Conservation (phyloP, 1,140 invertebrate species). For the Portunus trituberculatus region DNA sequence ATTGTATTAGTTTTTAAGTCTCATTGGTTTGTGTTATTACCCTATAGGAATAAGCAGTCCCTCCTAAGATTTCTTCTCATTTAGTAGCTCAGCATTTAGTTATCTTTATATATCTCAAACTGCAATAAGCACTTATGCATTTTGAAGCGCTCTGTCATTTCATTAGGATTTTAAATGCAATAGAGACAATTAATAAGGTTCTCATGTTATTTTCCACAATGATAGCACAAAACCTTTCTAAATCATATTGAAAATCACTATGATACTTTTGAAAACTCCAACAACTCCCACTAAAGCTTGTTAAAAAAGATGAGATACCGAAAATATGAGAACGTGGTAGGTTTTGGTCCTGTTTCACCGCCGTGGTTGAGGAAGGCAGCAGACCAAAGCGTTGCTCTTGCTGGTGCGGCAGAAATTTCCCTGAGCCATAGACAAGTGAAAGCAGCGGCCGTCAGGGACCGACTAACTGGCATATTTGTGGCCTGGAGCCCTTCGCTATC, state of each 20-base stretch:
- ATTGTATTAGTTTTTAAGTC: too few species aligned
- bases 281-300: background rate
- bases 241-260: background rate
- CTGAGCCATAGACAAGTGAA: constrained; percentile 10
- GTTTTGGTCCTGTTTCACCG: background rate
- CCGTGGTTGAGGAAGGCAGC: background rate
- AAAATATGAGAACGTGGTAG: background rate
- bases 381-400: background rate
- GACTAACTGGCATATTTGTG: background rate
- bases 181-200: too few species aligned
- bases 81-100: too few species aligned
- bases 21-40: too few species aligned
- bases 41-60: too few species aligned
- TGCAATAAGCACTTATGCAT: too few species aligned
- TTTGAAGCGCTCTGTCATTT: too few species aligned
- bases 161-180: too few species aligned
- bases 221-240: too few species aligned
- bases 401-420: background rate
- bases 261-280: background rate
- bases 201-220: too few species aligned
- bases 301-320: background rate
- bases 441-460: background rate
- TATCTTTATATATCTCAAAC: too few species aligned
- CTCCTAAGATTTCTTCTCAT: too few species aligned
- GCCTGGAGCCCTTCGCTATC: background rate